Evolutionary conservation across 2,888 invertebrate species (phyloP).

Genomic region (Tortricodes alternella): DNA sequence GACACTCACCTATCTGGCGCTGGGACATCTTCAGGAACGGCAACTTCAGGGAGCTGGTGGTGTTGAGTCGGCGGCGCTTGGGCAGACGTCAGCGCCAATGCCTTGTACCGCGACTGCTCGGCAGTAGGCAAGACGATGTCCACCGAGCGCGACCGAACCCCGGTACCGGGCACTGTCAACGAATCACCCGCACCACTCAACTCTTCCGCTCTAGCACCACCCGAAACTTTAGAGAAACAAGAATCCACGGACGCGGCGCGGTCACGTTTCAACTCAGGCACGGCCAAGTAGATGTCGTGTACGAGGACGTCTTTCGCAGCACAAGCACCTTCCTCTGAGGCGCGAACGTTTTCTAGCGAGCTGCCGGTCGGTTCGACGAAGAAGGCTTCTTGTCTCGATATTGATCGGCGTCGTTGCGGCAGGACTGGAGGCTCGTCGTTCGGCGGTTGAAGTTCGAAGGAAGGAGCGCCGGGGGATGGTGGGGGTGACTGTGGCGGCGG

Average conservation of each 20-base stretch:
- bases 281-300: slow-evolving; percentile 89
- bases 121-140: slow-evolving; percentile 94
- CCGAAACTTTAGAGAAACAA: slow-evolving; percentile 90
- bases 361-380: slow-evolving; percentile 89
- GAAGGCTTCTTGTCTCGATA: slow-evolving; percentile 92
- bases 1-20: slow-evolving; percentile 61
- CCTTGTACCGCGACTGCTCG: slow-evolving; percentile 92
- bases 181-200: slow-evolving; percentile 84
- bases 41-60: slow-evolving; percentile 47
- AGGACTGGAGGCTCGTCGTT: slow-evolving; percentile 68
- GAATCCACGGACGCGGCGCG: slow-evolving; percentile 95
- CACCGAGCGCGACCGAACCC: slow-evolving; percentile 90
- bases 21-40: slow-evolving; percentile 43
- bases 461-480: slow-evolving; percentile 79
- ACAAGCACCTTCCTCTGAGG: slow-evolving; percentile 68
- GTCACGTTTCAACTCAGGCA: slow-evolving; percentile 92
- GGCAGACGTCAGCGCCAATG: slow-evolving; percentile 87
- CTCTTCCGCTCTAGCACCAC: slow-evolving; percentile 87
- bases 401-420: slow-evolving; percentile 86
- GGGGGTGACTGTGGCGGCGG: slow-evolving; percentile 73
- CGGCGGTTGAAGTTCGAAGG: slow-evolving; percentile 83
- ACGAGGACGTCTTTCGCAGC: slow-evolving; percentile 76
- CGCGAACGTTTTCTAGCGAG: slow-evolving; percentile 87
- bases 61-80: slow-evolving; percentile 53
- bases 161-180: slow-evolving; percentile 88